Base-by-base conservation (phyloP, 2,797 vertebrate genomes). In the Poecilia gillii region DNA sequence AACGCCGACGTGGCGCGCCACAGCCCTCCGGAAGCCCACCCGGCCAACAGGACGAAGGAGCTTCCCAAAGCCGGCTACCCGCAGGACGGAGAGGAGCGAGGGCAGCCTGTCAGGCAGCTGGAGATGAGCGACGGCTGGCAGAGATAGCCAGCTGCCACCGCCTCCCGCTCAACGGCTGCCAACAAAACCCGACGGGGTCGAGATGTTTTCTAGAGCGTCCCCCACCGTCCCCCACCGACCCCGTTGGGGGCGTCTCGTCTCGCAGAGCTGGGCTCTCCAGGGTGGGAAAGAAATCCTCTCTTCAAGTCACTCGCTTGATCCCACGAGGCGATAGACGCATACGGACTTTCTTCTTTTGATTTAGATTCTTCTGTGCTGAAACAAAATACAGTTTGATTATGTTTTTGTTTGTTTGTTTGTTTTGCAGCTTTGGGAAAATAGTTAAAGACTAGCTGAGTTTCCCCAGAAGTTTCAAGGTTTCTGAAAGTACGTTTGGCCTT, bases 81-180 rank as follows among this genome's bases (percentile, higher is more conserved):
- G 0, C 89, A 90, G 81, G 93, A 57, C 53, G 94, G 94, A 39
- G 96, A 95, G 79, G 94, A 93, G 9, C 88, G 92, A 33, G 88
- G 93, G 0, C 84, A 88, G 46, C 81, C 92, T 0, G 0, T 92
- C 18, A 95, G 96, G 85, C 91, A 95, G 33, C 81, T 94, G 79
- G 96, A 97, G 76, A 84, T 95, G 59, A 86, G 84, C 6, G 95
- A 97, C 20, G 81, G 94, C 79, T 99, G 98, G 98, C 97, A 96
- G 81, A 97, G 97, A 97, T 97, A 97, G 94, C 89, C 74, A 78
- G n/a, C 45, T 84, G 11, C 74, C 81, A 75, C 55, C 83, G 71
- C 70, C 75, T 84, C 43, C 75, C 72, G 39, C 57, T 81, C 78
- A 83, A 49, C 79, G 73, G 81, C 84, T 78, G 73, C 68, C 78